Evolutionary conservation across 2,888 invertebrate genomes (phyloP).

Genomic region (Crematogaster levior): DNA sequence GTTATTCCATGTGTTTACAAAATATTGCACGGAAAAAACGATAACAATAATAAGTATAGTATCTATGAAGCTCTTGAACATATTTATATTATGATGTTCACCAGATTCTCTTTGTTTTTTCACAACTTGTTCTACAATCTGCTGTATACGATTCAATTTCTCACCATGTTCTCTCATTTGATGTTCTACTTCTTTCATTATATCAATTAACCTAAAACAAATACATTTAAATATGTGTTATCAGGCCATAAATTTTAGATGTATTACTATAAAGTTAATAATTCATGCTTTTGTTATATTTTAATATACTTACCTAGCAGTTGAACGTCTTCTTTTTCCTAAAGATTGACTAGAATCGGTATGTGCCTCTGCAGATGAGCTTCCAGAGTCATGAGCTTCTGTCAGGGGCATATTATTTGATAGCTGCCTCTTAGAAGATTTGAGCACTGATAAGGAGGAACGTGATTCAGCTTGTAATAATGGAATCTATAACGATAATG

Average conservation of each 20-base stretch:
- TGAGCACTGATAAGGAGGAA: slow-evolving; percentile 86
- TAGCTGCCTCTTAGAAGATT: slow-evolving; percentile 86
- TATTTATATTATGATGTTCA: slow-evolving; percentile 77
- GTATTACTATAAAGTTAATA: slow-evolving; percentile 18
- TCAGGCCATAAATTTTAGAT: background rate
- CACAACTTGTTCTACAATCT: slow-evolving; percentile 81
- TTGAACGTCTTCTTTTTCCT: slow-evolving; percentile 82
- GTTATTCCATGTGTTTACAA: slow-evolving; percentile 79
- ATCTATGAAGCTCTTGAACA: slow-evolving; percentile 81
- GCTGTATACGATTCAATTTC: slow-evolving; percentile 83
- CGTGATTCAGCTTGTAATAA: slow-evolving; percentile 87
- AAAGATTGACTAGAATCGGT: slow-evolving; percentile 87
- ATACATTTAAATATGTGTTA: background rate
- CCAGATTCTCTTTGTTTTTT: slow-evolving; percentile 80
- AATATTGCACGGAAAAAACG: slow-evolving; percentile 81
- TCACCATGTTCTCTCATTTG: slow-evolving; percentile 80
- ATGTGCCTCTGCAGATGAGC: slow-evolving; percentile 86
- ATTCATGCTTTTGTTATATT: slow-evolving; percentile 2
- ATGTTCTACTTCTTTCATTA: slow-evolving; percentile 81
- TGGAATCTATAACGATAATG: slow-evolving; percentile 82
- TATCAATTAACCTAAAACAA: slow-evolving; percentile 76
- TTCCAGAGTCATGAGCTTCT: slow-evolving; percentile 86
- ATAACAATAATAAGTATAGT: slow-evolving; percentile 81
- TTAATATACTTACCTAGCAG: slow-evolving; percentile 76
- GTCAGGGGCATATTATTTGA: slow-evolving; percentile 86